Evolutionary conservation across 2,888 invertebrate genomes (phyloP).

Genomic region (Noctuana brunneofusca): DNA sequence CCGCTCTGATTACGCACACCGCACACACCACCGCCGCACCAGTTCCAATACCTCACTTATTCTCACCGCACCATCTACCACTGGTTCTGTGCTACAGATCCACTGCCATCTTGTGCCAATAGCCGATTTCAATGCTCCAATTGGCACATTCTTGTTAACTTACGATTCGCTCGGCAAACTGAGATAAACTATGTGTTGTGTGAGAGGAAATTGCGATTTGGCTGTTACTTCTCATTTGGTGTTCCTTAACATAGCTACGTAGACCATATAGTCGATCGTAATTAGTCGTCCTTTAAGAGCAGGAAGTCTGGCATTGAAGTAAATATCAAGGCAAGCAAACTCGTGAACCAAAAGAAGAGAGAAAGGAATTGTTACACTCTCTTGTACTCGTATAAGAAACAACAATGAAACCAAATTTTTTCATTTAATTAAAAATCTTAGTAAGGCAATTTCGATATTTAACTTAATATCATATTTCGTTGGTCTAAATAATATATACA

Average conservation of each 20-base stretch:
- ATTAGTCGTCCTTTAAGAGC: constrained; percentile 63
- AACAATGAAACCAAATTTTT: constrained; percentile 49
- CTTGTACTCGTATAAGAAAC: not conserved
- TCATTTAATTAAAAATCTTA: constrained; percentile 40
- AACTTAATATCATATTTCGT: no score
- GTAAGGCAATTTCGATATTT: no score
- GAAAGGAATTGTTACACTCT: constrained; percentile 39
- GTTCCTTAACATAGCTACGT: constrained; percentile 1
- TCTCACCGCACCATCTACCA: constrained; percentile 31
- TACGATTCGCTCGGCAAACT: constrained; percentile 50
- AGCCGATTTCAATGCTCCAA: constrained; percentile 64
- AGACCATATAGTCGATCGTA: constrained; percentile 29
- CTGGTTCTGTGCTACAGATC: constrained; percentile 35
- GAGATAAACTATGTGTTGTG: constrained; percentile 37
- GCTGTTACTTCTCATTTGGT: not conserved
- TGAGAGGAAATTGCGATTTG: constrained; percentile 3
- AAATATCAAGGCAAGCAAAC: constrained; percentile 75
- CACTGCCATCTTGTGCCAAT: constrained; percentile 52
- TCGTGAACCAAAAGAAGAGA: constrained; percentile 51
- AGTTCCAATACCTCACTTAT: constrained; percentile 23
- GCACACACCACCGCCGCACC: constrained; percentile 36
- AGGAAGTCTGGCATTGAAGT: constrained; percentile 67
- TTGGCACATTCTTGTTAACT: constrained; percentile 53
- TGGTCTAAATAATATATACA: no score
- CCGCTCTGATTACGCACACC: constrained; percentile 68